A percentile compares a stretch with the other conserved stretches of the same genome.
Conservation (phyloP, 2,113 vertebrate genomes). For the cat (Felis catus) region F.catus_Fca126_mat1.0 CM031416.1:23755501-23756000, state of each 20-base stretch:
- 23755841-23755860: neutral
- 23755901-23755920: neutral
- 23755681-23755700: neutral
- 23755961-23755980: neutral
- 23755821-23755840: neutral
- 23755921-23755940: neutral
- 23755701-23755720: neutral
- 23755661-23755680: neutral
- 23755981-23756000: neutral
- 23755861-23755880: neutral
- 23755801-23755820: neutral
- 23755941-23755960: neutral
- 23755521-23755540: neutral
- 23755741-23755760: neutral
- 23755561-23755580: neutral
- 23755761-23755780: neutral
- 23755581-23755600: neutral
- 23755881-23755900: neutral
- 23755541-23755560: neutral
- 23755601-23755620: neutral
- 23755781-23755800: neutral
- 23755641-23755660: neutral
- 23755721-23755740: neutral
- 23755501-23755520: constrained; percentile 15
- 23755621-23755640: neutral